Conservation (phyloP, 1,140 invertebrate species). For the Conus betulinus region DNA sequence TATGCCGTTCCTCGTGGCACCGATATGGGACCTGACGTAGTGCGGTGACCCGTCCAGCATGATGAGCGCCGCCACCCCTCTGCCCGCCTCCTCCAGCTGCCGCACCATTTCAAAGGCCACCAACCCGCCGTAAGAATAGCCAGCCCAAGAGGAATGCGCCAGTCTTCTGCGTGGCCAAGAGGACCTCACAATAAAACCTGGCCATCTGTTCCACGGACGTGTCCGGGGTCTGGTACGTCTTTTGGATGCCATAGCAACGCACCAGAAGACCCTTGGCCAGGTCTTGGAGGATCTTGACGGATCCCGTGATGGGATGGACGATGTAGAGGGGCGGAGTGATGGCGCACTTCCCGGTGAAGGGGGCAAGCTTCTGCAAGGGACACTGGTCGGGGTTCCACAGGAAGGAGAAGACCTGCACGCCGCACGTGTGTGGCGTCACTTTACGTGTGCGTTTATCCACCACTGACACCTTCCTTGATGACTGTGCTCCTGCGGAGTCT, state of each 20-base stretch:
- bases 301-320: slow-evolving; percentile 34
- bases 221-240: neutral
- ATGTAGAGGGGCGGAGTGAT: slow-evolving; percentile 15
- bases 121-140: slow-evolving; percentile 30
- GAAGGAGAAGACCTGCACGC: neutral
- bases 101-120: slow-evolving; percentile 32
- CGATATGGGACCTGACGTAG: slow-evolving; percentile 26
- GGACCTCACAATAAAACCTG: slow-evolving; percentile 22
- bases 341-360: neutral
- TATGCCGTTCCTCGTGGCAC: neutral
- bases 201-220: slow-evolving; percentile 13
- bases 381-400: neutral
- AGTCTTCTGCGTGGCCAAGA: neutral
- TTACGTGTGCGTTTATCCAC: neutral
- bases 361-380: neutral
- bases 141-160: slow-evolving; percentile 22
- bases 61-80: slow-evolving; percentile 15
- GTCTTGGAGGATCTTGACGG: neutral
- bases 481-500: neutral
- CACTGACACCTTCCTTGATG: slow-evolving; percentile 1
- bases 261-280: neutral
- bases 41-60: slow-evolving; percentile 31
- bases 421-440: neutral
- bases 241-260: slow-evolving; percentile 20
- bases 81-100: slow-evolving; percentile 21